These are phyloP conservation scores for Chunga burmeisteri DNA, from an alignment of 2,113 vertebrate genomes.

Conservation along the genomic window DNA sequence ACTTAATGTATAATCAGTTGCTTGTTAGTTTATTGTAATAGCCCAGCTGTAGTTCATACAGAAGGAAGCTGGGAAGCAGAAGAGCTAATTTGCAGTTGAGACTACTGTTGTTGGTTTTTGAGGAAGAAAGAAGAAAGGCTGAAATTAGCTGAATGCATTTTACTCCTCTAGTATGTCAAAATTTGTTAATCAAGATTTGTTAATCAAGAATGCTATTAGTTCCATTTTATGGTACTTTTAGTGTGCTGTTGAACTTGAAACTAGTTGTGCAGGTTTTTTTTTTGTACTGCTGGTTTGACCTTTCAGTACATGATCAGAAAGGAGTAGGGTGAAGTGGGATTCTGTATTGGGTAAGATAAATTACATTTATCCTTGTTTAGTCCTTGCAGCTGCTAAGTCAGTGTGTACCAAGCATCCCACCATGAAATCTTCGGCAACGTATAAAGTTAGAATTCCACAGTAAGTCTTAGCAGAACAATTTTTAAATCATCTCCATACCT, in stretches of 20 bases:
- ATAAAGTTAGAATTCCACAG: not conserved
- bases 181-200: not conserved
- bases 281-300: not conserved
- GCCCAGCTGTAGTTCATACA: not conserved
- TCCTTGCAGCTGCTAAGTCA: not conserved
- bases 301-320: not conserved
- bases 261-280: not conserved
- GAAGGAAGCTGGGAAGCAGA: not conserved
- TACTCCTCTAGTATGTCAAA: not conserved
- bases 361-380: not conserved
- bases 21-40: slow-evolving; percentile 23
- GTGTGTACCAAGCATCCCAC: not conserved
- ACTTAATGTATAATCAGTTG: slow-evolving; percentile 26
- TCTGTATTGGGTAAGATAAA: not conserved
- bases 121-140: not conserved
- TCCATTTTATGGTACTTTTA: not conserved
- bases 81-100: not conserved
- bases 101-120: not conserved
- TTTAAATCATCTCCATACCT: not conserved
- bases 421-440: not conserved
- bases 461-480: not conserved
- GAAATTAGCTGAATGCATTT: not conserved
- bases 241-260: not conserved
- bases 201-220: not conserved
- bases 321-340: not conserved